These are phyloP conservation scores for Mythimna loreyi DNA, from an alignment of 2,888 invertebrate genomes.

Conservation along the genomic window DNA sequence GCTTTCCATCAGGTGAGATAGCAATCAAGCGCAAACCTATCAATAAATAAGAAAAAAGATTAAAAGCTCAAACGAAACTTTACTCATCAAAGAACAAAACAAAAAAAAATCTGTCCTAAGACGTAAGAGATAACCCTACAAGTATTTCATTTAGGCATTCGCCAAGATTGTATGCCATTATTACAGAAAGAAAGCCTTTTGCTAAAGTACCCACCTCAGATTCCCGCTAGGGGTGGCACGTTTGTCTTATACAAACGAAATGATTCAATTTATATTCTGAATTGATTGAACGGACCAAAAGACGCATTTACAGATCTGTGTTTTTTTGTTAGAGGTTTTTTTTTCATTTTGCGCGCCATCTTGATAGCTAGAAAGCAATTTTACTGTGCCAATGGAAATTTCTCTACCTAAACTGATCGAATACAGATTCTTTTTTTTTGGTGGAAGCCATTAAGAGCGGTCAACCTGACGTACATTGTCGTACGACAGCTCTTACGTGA, in stretches of 20 bases:
- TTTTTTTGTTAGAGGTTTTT: constrained; percentile 19
- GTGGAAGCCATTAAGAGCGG: too few relatives aligned
- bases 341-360: not conserved
- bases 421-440: not conserved
- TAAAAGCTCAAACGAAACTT: too few relatives aligned
- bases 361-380: constrained; percentile 16
- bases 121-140: constrained; percentile 14
- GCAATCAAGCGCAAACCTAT: too few relatives aligned
- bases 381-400: constrained; percentile 4
- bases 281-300: constrained; percentile 17
- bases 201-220: constrained; percentile 13
- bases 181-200: constrained; percentile 40
- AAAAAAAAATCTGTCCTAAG: too few relatives aligned
- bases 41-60: too few relatives aligned
- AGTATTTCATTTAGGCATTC: constrained; percentile 32
- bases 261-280: constrained; percentile 59
- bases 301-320: constrained; percentile 4
- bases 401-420: not conserved
- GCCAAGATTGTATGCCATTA: constrained; percentile 43
- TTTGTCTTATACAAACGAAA: constrained; percentile 35
- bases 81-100: too few relatives aligned
- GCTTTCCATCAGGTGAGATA: too few relatives aligned
- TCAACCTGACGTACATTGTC: too few relatives aligned
- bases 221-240: constrained; percentile 21
- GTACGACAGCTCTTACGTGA: too few relatives aligned